phyloP scores from a whole-genome alignment of 2,113 vertebrate species.

The Procavia capensis region DNA sequence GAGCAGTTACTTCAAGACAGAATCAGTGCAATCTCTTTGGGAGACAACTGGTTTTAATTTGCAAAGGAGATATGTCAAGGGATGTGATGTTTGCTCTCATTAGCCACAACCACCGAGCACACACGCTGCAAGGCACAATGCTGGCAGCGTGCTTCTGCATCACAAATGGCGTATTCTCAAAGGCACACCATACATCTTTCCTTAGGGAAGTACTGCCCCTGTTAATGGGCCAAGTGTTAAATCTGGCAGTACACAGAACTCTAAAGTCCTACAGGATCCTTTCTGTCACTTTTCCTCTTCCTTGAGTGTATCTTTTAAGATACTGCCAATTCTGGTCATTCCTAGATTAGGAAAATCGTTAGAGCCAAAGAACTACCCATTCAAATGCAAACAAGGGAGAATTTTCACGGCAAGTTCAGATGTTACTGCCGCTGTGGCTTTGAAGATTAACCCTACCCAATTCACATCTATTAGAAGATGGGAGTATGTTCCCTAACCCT shows the following conservation, averaged over 20 bases:
- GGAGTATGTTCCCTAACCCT: neutral
- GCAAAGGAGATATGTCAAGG: conserved; percentile 3
- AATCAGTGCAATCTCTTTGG: neutral
- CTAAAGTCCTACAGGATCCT: neutral
- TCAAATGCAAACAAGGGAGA: neutral
- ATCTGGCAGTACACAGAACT: neutral
- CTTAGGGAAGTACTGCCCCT: neutral
- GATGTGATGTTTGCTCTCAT: neutral
- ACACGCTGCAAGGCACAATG: neutral
- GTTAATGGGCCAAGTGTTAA: neutral
- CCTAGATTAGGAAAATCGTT: neutral
- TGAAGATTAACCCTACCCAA: neutral
- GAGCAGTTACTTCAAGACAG: neutral
- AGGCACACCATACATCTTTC: neutral
- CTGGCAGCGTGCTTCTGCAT: neutral
- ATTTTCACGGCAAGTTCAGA: neutral
- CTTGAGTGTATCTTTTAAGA: conserved; percentile 1
- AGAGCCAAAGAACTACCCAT: neutral
- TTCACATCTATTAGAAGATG: neutral
- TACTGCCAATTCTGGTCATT: neutral
- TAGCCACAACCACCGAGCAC: neutral
- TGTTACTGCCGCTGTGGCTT: neutral
- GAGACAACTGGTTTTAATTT: conserved; percentile 29
- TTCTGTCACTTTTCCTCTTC: neutral
- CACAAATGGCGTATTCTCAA: neutral